Base-by-base conservation (phyloP, 2,113 vertebrate genomes). In the Natator depressus region DNA sequence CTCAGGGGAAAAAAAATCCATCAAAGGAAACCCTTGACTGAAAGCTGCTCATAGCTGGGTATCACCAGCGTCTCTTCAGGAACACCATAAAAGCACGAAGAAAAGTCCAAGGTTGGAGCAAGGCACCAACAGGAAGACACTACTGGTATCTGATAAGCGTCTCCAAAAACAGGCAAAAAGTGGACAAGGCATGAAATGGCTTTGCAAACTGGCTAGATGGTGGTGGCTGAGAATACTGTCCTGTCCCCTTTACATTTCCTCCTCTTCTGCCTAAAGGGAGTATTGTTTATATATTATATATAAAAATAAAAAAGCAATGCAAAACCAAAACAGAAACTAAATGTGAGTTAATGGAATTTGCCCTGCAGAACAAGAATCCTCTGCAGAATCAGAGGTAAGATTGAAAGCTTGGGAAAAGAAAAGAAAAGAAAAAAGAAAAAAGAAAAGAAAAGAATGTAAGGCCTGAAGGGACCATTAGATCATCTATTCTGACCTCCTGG, bases 1-100 rank as follows among this genome's bases (percentile, higher is more conserved):
- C 82, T 83, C 81, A 62, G 57, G 87, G 92, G 50, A 90, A 87
- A 93, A 95, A 95, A 76, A 89, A 93, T 93, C 94, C 94, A 94
- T 96, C 94, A 94, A 80, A 94, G 93, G 84, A 92, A 96, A 96
- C 86, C 42, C 31, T 49, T 96, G 94, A 55, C 1, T 3, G 24
- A 62, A 46, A 93, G 55, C 31, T 92, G 47, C 20, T 76, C 91
- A 87, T 96, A 89, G 87, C 88, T 87, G 92, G 92, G 50, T 88
- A 80, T 59, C 47, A 92, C 89, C 84, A 96, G 79, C 19, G 93
- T 84, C 92, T 94, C 80, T 75, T 87, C 88, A n/a, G 85, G 85
- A 92, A 80, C 86, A 53, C 46, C 55, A 53, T 55, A 84, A 78
- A 93, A 24, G 42, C 92, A 87, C 1, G 31, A 84, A 78, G 91